Evolutionary conservation across 2,113 vertebrate genomes (phyloP).

Genomic region (Orientallactaga bullata): DNA sequence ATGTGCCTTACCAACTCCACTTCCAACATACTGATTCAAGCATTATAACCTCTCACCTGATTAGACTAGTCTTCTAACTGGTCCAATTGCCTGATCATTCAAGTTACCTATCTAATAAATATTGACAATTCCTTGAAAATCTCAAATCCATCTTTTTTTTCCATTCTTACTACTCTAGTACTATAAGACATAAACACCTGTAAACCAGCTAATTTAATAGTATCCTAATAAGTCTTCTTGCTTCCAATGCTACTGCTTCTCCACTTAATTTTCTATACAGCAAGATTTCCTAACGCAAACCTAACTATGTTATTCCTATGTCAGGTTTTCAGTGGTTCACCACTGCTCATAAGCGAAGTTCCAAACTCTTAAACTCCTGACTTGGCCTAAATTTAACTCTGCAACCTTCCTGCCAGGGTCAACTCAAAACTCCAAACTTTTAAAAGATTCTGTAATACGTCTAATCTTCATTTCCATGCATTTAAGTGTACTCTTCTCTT

Average conservation of each 20-base stretch:
- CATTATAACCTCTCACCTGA: background rate
- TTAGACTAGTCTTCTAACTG: constrained; percentile 15
- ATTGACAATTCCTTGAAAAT: constrained; percentile 44
- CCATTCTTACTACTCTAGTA: constrained; percentile 16
- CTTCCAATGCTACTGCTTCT: constrained; percentile 36
- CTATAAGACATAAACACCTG: background rate
- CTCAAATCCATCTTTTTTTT: constrained; percentile 24
- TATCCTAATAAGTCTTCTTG: background rate
- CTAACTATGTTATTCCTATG: background rate
- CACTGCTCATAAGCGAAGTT: background rate
- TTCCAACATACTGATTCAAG: constrained; percentile 25
- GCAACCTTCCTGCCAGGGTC: background rate
- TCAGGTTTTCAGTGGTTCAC: constrained; percentile 31
- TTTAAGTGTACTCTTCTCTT: background rate
- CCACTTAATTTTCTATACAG: constrained; percentile 47
- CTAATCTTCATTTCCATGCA: background rate
- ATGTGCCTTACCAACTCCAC: background rate
- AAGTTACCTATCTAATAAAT: constrained; percentile 38
- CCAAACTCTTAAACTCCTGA: constrained; percentile 28
- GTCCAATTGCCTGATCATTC: background rate
- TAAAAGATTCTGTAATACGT: background rate
- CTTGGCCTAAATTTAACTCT: constrained; percentile 38
- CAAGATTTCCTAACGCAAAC: constrained; percentile 25
- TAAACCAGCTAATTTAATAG: constrained; percentile 26
- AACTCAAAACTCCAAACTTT: background rate